These are phyloP conservation scores for Coluber constrictor DNA, from an alignment of 2,797 vertebrate species.

Conservation along the genomic window DNA sequence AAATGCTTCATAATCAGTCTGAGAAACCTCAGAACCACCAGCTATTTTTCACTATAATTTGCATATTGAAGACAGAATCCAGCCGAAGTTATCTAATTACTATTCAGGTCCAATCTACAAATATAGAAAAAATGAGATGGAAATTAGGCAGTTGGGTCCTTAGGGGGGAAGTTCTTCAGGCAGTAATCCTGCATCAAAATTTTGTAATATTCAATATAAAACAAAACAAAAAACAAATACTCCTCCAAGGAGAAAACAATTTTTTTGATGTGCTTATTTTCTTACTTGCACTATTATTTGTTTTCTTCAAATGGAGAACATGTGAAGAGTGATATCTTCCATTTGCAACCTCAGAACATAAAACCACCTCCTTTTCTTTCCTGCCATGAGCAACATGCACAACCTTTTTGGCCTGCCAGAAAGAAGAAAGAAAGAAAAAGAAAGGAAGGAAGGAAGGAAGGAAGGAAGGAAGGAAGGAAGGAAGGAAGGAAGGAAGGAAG, in stretches of 20 bases:
- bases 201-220: neutral
- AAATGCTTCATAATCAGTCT: conserved; percentile 28
- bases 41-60: neutral
- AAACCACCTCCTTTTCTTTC: neutral
- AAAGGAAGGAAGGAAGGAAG: too few relatives aligned
- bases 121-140: neutral
- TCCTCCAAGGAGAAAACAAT: neutral
- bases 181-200: neutral
- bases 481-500: neutral
- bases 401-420: neutral
- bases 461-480: too few relatives aligned
- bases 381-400: neutral
- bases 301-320: neutral
- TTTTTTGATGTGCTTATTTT: neutral
- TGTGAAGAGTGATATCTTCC: neutral
- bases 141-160: neutral
- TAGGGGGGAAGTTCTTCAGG: neutral
- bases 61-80: neutral
- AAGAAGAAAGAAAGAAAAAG: neutral
- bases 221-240: neutral
- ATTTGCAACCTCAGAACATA: neutral
- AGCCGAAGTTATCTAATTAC: neutral
- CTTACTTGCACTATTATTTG: neutral
- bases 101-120: neutral
- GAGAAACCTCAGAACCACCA: neutral